These are phyloP conservation scores for Acromyrmex heyeri DNA, from an alignment of 1,140 invertebrate genomes.

Conservation along the genomic window DNA sequence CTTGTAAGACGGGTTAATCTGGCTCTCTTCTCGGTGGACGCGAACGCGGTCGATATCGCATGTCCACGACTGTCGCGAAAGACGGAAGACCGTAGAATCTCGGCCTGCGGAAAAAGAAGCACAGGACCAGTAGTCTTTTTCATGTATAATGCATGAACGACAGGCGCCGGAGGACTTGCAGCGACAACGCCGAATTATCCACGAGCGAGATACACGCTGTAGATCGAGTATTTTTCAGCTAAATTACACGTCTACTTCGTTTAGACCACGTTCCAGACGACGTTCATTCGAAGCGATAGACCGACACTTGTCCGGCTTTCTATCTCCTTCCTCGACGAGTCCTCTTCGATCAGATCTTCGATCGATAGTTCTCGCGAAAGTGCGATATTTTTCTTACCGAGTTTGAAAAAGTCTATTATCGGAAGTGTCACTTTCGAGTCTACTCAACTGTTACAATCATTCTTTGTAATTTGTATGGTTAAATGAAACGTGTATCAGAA, in stretches of 20 bases:
- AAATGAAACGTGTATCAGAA: neutral
- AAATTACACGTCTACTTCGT: constrained; percentile 41
- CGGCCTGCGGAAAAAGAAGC: neutral
- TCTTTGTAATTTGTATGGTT: neutral
- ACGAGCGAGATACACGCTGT: neutral
- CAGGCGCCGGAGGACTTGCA: constrained; percentile 65
- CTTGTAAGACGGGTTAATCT: constrained; percentile 33
- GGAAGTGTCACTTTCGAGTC: constrained; percentile 11
- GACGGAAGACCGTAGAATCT: constrained; percentile 26
- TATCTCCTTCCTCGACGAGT: neutral
- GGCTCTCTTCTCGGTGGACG: neutral
- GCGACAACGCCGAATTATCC: constrained; percentile 43
- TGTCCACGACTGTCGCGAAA: constrained; percentile 21
- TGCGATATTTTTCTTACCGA: neutral
- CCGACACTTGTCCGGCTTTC: constrained; percentile 29
- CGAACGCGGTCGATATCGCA: constrained; percentile 16
- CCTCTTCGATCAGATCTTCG: constrained; percentile 12
- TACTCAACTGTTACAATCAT: neutral
- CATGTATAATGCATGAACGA: constrained; percentile 75
- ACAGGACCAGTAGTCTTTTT: constrained; percentile 53
- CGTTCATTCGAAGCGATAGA: constrained; percentile 42
- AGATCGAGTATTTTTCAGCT: constrained; percentile 34
- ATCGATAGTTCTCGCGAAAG: constrained; percentile 21
- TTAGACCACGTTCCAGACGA: constrained; percentile 9
- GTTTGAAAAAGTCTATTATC: constrained; percentile 21